Evolutionary conservation across 2,797 vertebrate genomes (phyloP).

Genomic region (Alectoris magna): DNA sequence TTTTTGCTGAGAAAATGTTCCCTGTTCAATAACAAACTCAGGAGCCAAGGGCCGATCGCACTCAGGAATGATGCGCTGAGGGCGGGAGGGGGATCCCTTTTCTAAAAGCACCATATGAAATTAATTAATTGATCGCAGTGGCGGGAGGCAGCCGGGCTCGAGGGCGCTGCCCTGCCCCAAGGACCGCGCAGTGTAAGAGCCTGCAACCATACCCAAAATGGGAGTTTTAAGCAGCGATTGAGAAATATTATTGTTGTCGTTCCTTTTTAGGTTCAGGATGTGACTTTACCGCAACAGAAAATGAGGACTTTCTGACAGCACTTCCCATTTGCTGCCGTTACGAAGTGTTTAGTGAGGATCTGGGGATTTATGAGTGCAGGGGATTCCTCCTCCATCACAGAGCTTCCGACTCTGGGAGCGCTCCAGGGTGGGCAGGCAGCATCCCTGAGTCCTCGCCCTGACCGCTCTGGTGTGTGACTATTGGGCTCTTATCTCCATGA

Average conservation of each 20-base stretch:
- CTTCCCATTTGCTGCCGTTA: constrained; percentile 38
- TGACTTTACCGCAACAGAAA: constrained; percentile 31
- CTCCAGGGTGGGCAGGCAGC: neutral
- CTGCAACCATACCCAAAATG: neutral
- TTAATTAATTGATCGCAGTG: constrained; percentile 17
- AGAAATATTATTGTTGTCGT: neutral
- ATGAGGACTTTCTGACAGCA: constrained; percentile 33
- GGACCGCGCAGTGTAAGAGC: neutral
- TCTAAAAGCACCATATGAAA: constrained; percentile 6
- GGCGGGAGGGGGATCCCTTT: neutral
- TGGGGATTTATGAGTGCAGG: constrained; percentile 27
- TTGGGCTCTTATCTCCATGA: constrained; percentile 69
- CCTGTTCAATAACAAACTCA: constrained; percentile 58
- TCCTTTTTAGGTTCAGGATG: constrained; percentile 26
- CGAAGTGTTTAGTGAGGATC: constrained; percentile 37
- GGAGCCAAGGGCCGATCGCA: neutral
- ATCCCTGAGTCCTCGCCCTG: constrained; percentile 47
- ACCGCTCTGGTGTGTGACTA: constrained; percentile 47
- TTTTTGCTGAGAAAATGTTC: constrained; percentile 65
- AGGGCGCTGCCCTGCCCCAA: neutral
- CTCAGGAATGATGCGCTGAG: neutral
- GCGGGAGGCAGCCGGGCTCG: neutral
- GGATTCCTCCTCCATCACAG: constrained; percentile 50
- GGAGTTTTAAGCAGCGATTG: neutral
- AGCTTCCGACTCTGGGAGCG: neutral